Percentiles rank a stretch among this genome's conserved stretches.
phyloP scores from a whole-genome alignment of 2,888 invertebrate genomes.

The Andrena dorsata region DNA sequence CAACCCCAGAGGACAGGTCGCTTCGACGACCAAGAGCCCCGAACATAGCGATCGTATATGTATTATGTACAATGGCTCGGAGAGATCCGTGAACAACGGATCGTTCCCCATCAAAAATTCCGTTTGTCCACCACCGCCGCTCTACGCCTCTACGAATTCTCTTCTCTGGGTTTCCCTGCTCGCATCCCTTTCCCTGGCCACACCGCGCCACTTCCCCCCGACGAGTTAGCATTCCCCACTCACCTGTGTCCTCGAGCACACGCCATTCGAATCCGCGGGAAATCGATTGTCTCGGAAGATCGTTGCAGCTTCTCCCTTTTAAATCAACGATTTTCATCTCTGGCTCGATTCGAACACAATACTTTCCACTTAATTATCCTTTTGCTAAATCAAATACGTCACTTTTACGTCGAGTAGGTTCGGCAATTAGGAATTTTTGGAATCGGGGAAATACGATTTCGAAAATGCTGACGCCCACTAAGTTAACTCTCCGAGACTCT shows the following conservation, averaged over 20 bases:
- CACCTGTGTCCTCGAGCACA: background rate
- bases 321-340: background rate
- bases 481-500: no score
- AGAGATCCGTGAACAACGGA: constrained; percentile 78
- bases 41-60: constrained; percentile 65
- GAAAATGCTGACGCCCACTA: no score
- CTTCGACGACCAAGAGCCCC: constrained; percentile 55
- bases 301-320: background rate
- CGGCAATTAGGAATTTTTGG: no score
- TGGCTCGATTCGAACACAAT: background rate
- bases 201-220: background rate
- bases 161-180: constrained; percentile 9
- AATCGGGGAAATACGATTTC: no score
- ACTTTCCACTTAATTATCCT: no score
- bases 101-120: constrained; percentile 80
- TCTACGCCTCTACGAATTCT: constrained; percentile 25
- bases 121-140: constrained; percentile 69
- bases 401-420: no score
- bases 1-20: constrained; percentile 67
- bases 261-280: background rate
- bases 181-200: background rate
- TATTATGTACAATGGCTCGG: constrained; percentile 74
- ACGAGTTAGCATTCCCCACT: no score
- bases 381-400: no score
- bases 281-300: constrained; percentile 11